These are phyloP conservation scores for Dendroctonus valens DNA, from an alignment of 1,140 invertebrate species.

Conservation along the genomic window DNA sequence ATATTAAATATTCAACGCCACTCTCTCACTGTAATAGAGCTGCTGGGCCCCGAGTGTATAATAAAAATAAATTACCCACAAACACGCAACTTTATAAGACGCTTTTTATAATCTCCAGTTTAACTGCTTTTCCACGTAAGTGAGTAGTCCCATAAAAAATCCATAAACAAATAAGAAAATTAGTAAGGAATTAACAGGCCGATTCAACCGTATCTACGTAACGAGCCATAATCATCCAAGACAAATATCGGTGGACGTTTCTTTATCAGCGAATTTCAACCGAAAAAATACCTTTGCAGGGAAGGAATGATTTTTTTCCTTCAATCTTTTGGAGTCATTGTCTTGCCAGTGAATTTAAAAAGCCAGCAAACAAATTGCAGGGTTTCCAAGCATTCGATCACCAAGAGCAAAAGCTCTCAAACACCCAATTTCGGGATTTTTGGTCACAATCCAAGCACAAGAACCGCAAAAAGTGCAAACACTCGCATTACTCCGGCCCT, in stretches of 20 bases:
- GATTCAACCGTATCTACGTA: conserved; percentile 23
- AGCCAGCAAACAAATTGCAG: too few species aligned
- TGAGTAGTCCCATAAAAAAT: conserved; percentile 28
- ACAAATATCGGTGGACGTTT: conserved; percentile 37
- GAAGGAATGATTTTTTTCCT: not conserved
- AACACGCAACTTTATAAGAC: conserved; percentile 23
- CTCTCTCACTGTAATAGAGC: conserved; percentile 5
- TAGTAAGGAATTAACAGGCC: conserved; percentile 38
- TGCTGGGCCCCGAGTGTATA: conserved; percentile 12
- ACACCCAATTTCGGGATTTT: not conserved
- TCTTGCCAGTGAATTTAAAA: too few species aligned
- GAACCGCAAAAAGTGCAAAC: not conserved
- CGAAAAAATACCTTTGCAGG: conserved; percentile 32
- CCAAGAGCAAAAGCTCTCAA: too few species aligned
- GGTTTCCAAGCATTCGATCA: too few species aligned
- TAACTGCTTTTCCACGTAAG: conserved; percentile 26
- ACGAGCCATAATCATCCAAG: conserved; percentile 32
- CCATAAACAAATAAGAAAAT: conserved; percentile 42
- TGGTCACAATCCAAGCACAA: not conserved
- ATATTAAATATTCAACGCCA: conserved; percentile 21
- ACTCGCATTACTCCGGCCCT: too few species aligned
- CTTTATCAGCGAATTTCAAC: conserved; percentile 35
- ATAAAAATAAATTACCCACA: conserved; percentile 23
- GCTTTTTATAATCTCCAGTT: conserved; percentile 7
- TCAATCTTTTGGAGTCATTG: too few species aligned